phyloP scores from a whole-genome alignment of 2,113 vertebrate genomes.

The Gymnarchus niloticus region DNA sequence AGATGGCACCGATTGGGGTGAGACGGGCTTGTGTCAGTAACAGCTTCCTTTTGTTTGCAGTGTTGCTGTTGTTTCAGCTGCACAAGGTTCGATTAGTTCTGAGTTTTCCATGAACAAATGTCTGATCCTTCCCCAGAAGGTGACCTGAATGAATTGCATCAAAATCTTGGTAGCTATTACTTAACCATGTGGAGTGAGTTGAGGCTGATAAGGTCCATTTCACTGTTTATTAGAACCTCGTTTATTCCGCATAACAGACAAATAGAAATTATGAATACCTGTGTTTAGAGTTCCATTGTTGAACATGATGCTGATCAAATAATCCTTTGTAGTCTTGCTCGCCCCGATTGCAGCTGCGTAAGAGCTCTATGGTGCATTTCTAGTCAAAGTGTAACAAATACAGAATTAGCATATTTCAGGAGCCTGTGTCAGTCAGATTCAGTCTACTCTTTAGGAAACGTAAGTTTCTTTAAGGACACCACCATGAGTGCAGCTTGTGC shows the following conservation, averaged over 20 bases:
- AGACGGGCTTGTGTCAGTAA: conserved; percentile 43
- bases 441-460: not conserved
- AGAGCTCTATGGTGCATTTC: not conserved
- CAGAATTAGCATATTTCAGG: not conserved
- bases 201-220: not conserved
- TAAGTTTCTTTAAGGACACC: no score
- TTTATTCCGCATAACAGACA: not conserved
- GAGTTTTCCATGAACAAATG: no score
- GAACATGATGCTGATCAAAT: not conserved
- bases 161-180: not conserved
- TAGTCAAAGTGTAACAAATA: not conserved
- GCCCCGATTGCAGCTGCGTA: not conserved
- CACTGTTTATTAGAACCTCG: not conserved
- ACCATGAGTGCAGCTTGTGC: no score
- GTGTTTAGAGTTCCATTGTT: not conserved
- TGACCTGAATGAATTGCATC: not conserved
- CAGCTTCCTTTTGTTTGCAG: not conserved
- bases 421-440: not conserved
- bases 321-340: not conserved
- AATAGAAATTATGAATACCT: not conserved
- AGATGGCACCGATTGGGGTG: conserved; percentile 92
- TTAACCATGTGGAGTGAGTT: not conserved
- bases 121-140: no score
- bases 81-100: no score
- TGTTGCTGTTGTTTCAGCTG: no score